A percentile compares a stretch with the other conserved stretches of the same genome.
These are phyloP conservation scores for Corapipo altera DNA, from an alignment of 2,113 vertebrate species.

Conservation along the genomic window DNA sequence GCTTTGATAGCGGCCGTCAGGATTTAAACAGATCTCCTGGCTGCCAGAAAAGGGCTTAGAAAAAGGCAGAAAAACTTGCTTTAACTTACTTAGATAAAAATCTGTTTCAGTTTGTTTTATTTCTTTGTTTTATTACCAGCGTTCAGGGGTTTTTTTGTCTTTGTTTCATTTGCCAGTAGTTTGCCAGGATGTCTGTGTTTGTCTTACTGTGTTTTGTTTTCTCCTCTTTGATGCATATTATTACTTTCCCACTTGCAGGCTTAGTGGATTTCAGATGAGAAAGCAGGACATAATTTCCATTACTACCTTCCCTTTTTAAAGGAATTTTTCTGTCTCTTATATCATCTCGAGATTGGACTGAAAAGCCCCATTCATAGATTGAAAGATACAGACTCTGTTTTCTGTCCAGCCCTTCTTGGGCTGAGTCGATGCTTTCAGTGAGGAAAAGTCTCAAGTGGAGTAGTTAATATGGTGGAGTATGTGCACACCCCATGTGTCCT, in stretches of 20 bases:
- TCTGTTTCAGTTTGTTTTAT: background rate
- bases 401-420: background rate
- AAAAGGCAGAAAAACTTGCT: background rate
- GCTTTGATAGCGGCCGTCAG: constrained; percentile 25
- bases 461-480: background rate
- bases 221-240: background rate
- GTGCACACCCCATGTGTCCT: background rate
- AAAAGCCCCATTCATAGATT: background rate
- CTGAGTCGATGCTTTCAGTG: background rate
- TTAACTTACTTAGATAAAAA: background rate
- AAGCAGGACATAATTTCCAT: background rate
- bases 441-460: background rate
- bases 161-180: background rate
- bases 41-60: background rate
- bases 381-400: background rate
- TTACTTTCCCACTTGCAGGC: background rate
- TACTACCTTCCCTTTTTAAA: background rate
- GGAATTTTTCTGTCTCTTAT: background rate
- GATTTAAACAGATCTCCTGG: background rate
- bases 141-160: background rate
- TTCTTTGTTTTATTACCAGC: background rate
- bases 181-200: background rate
- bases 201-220: background rate
- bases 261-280: background rate
- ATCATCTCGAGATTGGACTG: background rate